Percentiles rank a stretch among this genome's conserved stretches.
Conservation (phyloP, 2,888 invertebrate species). For the Lithophane semibrunnea region DNA sequence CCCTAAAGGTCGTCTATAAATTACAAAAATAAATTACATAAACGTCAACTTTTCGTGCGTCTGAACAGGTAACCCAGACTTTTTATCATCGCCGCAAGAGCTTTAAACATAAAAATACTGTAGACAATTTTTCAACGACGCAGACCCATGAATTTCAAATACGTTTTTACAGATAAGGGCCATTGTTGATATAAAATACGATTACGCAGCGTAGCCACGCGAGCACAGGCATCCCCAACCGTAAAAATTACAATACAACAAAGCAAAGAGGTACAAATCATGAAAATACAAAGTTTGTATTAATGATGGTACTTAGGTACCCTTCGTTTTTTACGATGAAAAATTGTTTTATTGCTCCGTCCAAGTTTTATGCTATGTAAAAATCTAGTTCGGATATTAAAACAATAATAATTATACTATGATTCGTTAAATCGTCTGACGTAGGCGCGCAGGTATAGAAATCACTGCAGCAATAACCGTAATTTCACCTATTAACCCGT, state of each 20-base stretch:
- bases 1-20: conserved; percentile 69
- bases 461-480: conserved; percentile 50
- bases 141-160: conserved; percentile 87
- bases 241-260: conserved; percentile 89
- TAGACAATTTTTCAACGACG: conserved; percentile 85
- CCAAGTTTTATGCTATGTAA: conserved; percentile 73
- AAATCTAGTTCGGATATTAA: conserved; percentile 72
- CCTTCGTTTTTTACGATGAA: conserved; percentile 80
- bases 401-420: conserved; percentile 65
- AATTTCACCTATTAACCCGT: conserved; percentile 63
- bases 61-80: conserved; percentile 73
- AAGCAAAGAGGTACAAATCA: conserved; percentile 85
- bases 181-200: conserved; percentile 88
- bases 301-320: conserved; percentile 81
- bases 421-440: conserved; percentile 59
- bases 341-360: conserved; percentile 77
- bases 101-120: conserved; percentile 84
- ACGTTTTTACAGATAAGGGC: conserved; percentile 87
- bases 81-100: conserved; percentile 81
- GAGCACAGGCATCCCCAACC: conserved; percentile 80
- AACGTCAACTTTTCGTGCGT: conserved; percentile 74
- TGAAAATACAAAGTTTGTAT: conserved; percentile 85
- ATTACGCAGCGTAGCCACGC: conserved; percentile 87
- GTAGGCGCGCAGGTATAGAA: conserved; percentile 45
- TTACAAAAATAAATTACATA: conserved; percentile 71